Percentiles rank a stretch among this genome's conserved stretches.
phyloP scores from a whole-genome alignment of 2,888 invertebrate genomes.

The Cremastobaeus sp. region DNA sequence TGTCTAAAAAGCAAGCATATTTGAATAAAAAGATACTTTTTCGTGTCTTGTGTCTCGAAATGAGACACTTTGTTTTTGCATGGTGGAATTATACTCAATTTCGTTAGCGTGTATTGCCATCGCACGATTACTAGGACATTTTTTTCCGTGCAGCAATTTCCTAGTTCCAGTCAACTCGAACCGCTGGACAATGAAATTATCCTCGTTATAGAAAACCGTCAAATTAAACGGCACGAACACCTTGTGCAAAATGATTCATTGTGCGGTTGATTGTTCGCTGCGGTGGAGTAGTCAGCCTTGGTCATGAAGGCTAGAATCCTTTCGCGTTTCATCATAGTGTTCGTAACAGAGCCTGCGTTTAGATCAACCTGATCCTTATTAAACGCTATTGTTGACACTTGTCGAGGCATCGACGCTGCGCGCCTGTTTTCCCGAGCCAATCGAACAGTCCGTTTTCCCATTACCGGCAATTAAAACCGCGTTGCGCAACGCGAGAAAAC shows the following conservation, averaged over 20 bases:
- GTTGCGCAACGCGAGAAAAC: neutral
- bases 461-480: slow-evolving; percentile 7
- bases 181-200: slow-evolving; percentile 16
- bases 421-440: slow-evolving; percentile 8
- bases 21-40: too few species aligned
- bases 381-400: slow-evolving; percentile 40
- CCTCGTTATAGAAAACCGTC: too few species aligned
- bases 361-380: slow-evolving; percentile 49
- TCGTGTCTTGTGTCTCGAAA: too few species aligned
- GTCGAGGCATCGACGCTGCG: slow-evolving; percentile 1
- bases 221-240: slow-evolving; percentile 52
- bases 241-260: slow-evolving; percentile 51
- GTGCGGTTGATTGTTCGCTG: slow-evolving; percentile 62
- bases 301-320: slow-evolving; percentile 73
- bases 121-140: too few species aligned
- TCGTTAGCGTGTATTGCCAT: too few species aligned
- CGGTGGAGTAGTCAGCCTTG: slow-evolving; percentile 70
- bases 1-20: too few species aligned
- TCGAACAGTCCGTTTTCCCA: neutral
- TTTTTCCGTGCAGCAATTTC: too few species aligned
- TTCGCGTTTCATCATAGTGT: slow-evolving; percentile 73
- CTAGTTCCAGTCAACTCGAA: too few species aligned
- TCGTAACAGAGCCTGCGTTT: slow-evolving; percentile 56
- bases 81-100: too few species aligned
- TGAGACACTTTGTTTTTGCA: too few species aligned